These are phyloP conservation scores for Equus przewalskii DNA, from an alignment of 2,113 vertebrate species.

Conservation along the genomic window DNA sequence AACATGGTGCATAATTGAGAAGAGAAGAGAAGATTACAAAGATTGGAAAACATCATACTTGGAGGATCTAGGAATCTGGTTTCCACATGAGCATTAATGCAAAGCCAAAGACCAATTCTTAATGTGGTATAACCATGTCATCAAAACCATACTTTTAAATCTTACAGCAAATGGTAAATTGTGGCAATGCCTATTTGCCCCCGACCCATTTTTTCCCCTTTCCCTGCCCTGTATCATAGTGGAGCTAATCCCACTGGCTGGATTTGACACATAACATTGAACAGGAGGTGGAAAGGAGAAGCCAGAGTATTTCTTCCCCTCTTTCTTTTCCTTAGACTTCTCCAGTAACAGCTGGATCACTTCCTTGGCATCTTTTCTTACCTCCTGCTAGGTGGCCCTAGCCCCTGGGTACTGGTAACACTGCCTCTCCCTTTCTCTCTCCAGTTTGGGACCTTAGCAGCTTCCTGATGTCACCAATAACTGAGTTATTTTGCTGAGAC, in stretches of 20 bases:
- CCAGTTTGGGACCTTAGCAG: neutral
- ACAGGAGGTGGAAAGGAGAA: neutral
- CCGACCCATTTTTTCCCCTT: neutral
- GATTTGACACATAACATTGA: neutral
- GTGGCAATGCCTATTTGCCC: neutral
- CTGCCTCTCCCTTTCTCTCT: neutral
- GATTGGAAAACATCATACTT: neutral
- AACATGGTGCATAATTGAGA: neutral
- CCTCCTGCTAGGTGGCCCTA: neutral
- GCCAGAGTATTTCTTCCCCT: neutral
- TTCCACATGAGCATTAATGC: neutral
- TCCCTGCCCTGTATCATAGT: neutral
- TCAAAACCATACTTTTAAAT: neutral
- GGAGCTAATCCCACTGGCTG: neutral
- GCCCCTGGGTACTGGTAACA: neutral
- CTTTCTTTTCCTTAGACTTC: neutral
- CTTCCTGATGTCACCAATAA: neutral
- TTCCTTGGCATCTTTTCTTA: neutral
- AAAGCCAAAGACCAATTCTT: neutral
- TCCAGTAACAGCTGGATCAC: neutral
- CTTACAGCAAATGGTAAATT: neutral
- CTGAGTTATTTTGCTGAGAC: neutral
- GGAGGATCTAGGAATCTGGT: neutral
- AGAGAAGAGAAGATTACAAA: neutral
- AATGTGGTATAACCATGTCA: neutral